Conservation (phyloP, 2,797 vertebrate genomes). For the Tarsius wallacei region DNA sequence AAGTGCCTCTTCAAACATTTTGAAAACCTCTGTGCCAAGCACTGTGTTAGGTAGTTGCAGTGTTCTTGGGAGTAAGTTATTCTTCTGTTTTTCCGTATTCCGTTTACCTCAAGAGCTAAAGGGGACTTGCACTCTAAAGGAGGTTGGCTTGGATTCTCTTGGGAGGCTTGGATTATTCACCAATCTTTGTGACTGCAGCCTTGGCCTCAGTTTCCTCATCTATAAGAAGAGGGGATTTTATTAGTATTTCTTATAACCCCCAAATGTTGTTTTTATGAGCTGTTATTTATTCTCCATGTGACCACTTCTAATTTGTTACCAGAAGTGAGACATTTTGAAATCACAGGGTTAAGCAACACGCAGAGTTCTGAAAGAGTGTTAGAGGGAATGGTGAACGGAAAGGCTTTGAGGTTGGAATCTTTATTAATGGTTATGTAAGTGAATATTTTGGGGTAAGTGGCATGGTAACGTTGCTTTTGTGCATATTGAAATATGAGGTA, state of each 20-base stretch:
- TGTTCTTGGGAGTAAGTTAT: not conserved
- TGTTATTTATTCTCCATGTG: not conserved
- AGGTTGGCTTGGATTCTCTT: not conserved
- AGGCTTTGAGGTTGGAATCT: not conserved
- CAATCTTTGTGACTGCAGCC: not conserved
- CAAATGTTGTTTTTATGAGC: conserved; percentile 14
- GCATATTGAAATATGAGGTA: not conserved
- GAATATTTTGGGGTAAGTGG: not conserved
- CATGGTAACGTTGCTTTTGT: not conserved
- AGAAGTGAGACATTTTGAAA: conserved; percentile 29
- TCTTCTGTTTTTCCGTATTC: not conserved
- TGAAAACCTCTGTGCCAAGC: not conserved
- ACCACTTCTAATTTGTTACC: not conserved
- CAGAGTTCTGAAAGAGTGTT: not conserved
- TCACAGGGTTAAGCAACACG: not conserved
- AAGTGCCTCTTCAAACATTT: not conserved
- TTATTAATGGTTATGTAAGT: not conserved
- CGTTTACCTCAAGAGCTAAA: not conserved
- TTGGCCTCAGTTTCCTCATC: not conserved
- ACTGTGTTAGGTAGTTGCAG: not conserved
- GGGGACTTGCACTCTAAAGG: not conserved
- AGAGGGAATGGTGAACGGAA: not conserved
- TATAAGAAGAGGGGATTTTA: not conserved
- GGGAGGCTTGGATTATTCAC: not conserved
- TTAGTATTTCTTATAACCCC: not conserved